Conservation (phyloP, 1,140 invertebrate genomes). For the Danaus plexippus region DNA sequence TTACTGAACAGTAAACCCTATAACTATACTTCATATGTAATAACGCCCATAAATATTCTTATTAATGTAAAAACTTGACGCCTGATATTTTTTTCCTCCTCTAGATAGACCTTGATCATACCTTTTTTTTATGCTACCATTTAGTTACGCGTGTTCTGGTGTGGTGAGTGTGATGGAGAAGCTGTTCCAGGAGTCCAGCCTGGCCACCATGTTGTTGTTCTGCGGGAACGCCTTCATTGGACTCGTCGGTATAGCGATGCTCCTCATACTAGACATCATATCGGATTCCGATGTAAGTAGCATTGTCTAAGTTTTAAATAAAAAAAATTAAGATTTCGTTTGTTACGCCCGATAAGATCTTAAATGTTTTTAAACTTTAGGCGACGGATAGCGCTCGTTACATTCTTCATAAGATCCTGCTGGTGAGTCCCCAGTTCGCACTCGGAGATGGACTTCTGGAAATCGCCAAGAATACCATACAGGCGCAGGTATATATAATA, state of each 20-base stretch:
- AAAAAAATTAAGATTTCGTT: too few species aligned
- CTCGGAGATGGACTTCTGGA: conserved; percentile 76
- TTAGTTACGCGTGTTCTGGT: conserved; percentile 69
- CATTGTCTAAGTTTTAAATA: not conserved
- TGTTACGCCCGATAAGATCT: too few species aligned
- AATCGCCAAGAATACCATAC: conserved; percentile 78
- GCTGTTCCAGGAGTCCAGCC: conserved; percentile 74
- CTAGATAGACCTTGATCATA: too few species aligned
- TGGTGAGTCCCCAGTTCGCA: conserved; percentile 77
- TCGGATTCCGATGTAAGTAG: conserved; percentile 70
- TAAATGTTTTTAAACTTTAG: conserved; percentile 28
- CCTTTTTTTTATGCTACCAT: too few species aligned
- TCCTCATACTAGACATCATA: conserved; percentile 76
- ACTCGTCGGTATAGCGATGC: conserved; percentile 71
- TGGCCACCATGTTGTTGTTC: conserved; percentile 78
- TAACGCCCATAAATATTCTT: too few species aligned
- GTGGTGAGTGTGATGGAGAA: conserved; percentile 75
- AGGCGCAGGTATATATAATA: conserved; percentile 39
- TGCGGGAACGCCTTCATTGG: conserved; percentile 77
- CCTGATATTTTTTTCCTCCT: too few species aligned
- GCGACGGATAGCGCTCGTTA: conserved; percentile 71
- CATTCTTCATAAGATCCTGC: conserved; percentile 73
- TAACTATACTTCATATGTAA: too few species aligned
- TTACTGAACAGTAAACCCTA: too few species aligned
- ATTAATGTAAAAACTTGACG: too few species aligned